Evolutionary conservation across 2,888 invertebrate genomes (phyloP).

Genomic region (Rhimphoctona megacephalus): DNA sequence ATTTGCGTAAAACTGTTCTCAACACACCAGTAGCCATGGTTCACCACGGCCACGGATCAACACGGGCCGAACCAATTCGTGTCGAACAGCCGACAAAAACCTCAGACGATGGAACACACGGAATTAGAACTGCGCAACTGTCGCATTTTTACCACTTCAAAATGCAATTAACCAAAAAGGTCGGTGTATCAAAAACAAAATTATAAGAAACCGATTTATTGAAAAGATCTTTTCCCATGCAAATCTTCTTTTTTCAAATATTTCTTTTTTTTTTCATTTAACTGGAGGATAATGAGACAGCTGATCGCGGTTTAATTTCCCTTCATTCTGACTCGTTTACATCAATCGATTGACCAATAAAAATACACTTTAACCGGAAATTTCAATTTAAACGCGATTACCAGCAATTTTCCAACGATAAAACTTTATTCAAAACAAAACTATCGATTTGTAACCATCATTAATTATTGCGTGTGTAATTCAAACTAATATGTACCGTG

Average conservation of each 20-base stretch:
- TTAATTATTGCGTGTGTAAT: not conserved
- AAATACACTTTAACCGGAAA: not conserved
- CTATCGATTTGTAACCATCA: not conserved
- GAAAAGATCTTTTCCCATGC: not conserved
- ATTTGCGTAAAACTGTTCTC: slow-evolving; percentile 87
- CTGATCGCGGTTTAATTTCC: not conserved
- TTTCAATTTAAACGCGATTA: not conserved
- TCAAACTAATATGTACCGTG: not conserved
- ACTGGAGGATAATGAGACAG: not conserved
- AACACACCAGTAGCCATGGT: slow-evolving; percentile 82
- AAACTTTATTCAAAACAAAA: not conserved
- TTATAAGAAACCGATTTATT: not conserved
- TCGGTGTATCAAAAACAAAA: not conserved
- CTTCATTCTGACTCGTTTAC: not conserved
- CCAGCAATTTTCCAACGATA: not conserved
- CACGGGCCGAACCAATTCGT: slow-evolving; percentile 10
- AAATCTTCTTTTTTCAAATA: not conserved
- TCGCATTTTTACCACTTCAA: not conserved
- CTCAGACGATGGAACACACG: not conserved
- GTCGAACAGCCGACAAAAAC: not conserved
- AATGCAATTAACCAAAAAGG: not conserved
- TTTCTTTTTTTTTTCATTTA: not conserved
- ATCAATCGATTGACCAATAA: not conserved
- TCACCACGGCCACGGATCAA: slow-evolving; percentile 59
- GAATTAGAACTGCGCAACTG: slow-evolving; percentile 11